Evolutionary conservation across 2,888 invertebrate genomes (phyloP), one percentile per base, ranked within the genome.

Genomic region (Catocala sponsa): DNA sequence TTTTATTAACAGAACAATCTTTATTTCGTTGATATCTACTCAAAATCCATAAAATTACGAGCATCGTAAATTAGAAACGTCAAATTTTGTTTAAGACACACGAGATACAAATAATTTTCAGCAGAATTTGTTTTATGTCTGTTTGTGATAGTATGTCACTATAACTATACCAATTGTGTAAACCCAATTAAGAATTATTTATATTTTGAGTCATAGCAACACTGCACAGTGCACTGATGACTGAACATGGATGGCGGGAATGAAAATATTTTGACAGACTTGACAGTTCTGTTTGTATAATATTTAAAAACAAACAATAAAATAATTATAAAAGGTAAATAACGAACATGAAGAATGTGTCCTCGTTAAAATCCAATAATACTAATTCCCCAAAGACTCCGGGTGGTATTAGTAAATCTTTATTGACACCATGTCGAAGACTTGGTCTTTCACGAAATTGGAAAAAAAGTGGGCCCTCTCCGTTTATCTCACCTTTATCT

Each of bases 391-490:
- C 94, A 1, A 94, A 94, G 77, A 94, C 92, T 15, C 92, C 92
- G 1, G 94, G 92, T 13, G 94, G 95, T 13, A 95, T 95, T 25
- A 95, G 92, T 73, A 95, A 94, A 72, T 90, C 91, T 25, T 83
- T 95, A 44, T 80, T 95, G 47, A 95, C 95, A 51, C 95, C 95
- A 15, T 95, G 95, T 72, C 85, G 95, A 79, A 87, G 95, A 78
- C 81, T 95, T 42, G 95, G 95, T 9, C 84, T 95, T 38, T 95
- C 95, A 2, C 89, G 95, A 13, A 92, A 90, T 62, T 92, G 91
- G 89, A 89, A 78, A 68, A 91, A 88, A 74, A 82, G 78, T 63
- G 87, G 89, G 0, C 70, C 84, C 41, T 91, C 92, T 6, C 93
- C 93, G 0, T 93, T 94, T 70, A 78, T 91, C 55, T 92, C 94